These are phyloP conservation scores for Brachyhypopomus occidentalis DNA, from an alignment of 2,113 vertebrate genomes.

Conservation along the genomic window DNA sequence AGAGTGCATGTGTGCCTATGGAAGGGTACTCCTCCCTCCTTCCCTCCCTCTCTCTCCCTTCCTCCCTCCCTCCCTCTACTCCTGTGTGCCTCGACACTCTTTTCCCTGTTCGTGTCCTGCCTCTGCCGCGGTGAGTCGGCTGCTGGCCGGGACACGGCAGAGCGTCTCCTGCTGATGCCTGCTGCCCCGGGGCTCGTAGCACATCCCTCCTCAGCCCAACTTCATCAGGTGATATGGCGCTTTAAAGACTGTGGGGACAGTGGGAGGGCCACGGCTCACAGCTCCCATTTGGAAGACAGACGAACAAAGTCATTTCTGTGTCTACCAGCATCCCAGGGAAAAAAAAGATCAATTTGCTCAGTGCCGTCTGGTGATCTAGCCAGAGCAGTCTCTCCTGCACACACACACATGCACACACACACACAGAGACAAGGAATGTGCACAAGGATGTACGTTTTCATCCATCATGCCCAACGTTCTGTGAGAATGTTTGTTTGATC, in stretches of 20 bases:
- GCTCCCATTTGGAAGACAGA: slow-evolving; percentile 7
- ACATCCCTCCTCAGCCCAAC: neutral
- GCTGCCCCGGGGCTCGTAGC: slow-evolving; percentile 5
- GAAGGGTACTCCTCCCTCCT: neutral
- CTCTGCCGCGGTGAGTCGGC: slow-evolving; percentile 36
- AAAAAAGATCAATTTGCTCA: neutral
- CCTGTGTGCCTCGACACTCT: neutral
- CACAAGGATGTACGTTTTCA: neutral
- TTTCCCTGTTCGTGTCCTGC: slow-evolving; percentile 33
- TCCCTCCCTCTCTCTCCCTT: too few species aligned
- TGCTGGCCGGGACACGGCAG: neutral
- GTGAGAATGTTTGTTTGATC: too few species aligned
- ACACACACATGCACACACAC: neutral
- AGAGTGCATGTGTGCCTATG: neutral
- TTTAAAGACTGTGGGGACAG: neutral
- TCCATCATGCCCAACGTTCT: neutral
- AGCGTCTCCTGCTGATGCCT: neutral
- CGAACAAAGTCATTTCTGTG: slow-evolving; percentile 1
- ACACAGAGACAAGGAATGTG: neutral
- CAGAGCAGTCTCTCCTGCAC: too few species aligned
- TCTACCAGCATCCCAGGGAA: neutral
- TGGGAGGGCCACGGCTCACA: neutral
- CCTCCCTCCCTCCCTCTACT: neutral
- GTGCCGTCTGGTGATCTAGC: neutral
- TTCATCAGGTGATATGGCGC: slow-evolving; percentile 3